Evolutionary conservation across 2,888 invertebrate genomes (phyloP), one percentile per base, ranked within the genome.

Genomic region (Plebejus anna): DNA sequence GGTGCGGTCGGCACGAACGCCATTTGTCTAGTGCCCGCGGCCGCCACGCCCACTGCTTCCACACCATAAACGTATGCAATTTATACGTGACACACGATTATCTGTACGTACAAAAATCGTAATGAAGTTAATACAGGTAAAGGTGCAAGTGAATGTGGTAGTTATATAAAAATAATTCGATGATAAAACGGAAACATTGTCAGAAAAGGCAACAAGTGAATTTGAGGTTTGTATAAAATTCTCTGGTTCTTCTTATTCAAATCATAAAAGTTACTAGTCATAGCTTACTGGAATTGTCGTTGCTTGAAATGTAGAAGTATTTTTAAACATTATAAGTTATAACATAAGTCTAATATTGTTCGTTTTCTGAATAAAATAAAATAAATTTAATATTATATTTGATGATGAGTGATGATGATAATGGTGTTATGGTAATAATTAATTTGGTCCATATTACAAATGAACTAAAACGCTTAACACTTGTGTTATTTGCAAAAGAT

Each of bases 1-100:
- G 92, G 91, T 90, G 90, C 86, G 92, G 91, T 89, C 90, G 88
- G 85, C 92, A 92, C 91, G 92, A 80, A 90, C 84, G 86, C 90
- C 87, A 90, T 90, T 90, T 89, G 91, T 90, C 90, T 88, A 88
- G 81, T 82, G 83, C 83, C 92, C 77, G 90, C 91, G 92, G 90
- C 90, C 83, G 83, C 90, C 91, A 89, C 92, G 90, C 92, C 92
- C 85, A 86, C 83, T 84, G 91, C 90, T 91, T 88, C 91, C 87
- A 90, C 89, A 88, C 76, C 75, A 79, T 77, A 72, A 66, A 66
- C 66, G 66, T 66, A 66, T 66, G 66, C 66, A 32, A 66, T 61
- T 61, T 66, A 66, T 66, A 36, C 66, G 66, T 66, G 66, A 66
- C 66, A 66, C 66, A 66, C 66, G 66, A 66, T 66, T 66, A 66